These are phyloP conservation scores for Ianthella basta DNA, from an alignment of 37 sponge, comb jelly and placozoan species.

Conservation along the genomic window DNA sequence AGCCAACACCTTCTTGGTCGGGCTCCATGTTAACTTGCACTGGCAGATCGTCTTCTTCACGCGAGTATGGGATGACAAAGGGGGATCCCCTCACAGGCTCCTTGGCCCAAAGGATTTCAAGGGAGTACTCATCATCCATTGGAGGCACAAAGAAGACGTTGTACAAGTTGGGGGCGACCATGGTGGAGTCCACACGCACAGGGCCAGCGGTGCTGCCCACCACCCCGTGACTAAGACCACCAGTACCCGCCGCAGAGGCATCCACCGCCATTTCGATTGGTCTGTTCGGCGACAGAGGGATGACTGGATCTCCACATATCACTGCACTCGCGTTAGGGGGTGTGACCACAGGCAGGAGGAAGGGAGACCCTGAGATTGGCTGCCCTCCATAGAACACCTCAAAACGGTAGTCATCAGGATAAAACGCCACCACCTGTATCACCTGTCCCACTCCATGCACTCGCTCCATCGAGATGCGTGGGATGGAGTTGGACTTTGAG, in stretches of 20 bases:
- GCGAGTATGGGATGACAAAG: conserved; percentile 40
- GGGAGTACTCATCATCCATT: conserved; percentile 37
- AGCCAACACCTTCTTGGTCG: not conserved
- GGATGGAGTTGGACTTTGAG: conserved; percentile 36
- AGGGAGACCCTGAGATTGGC: conserved; percentile 72
- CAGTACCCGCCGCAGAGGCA: conserved; percentile 62
- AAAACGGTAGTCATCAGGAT: conserved; percentile 67
- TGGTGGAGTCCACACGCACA: conserved; percentile 23
- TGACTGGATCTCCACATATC: conserved; percentile 49
- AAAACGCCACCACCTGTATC: conserved; percentile 41
- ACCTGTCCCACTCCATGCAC: conserved; percentile 52
- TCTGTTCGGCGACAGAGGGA: conserved; percentile 48
- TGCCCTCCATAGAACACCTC: conserved; percentile 44
- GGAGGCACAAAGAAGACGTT: conserved; percentile 48
- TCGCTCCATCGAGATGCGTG: conserved; percentile 7
- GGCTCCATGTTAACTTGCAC: conserved; percentile 60
- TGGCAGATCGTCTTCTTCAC: conserved; percentile 42
- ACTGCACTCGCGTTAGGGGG: conserved; percentile 52
- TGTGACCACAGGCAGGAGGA: conserved; percentile 34
- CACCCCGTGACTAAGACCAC: conserved; percentile 23
- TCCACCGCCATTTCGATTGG: conserved; percentile 72
- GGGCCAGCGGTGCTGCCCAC: conserved; percentile 28
- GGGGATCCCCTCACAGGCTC: conserved; percentile 56
- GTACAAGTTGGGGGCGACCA: conserved; percentile 33
- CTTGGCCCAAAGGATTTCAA: conserved; percentile 48